These are phyloP conservation scores for Ciconia maguari DNA, from an alignment of 2,113 vertebrate species.

Conservation along the genomic window DNA sequence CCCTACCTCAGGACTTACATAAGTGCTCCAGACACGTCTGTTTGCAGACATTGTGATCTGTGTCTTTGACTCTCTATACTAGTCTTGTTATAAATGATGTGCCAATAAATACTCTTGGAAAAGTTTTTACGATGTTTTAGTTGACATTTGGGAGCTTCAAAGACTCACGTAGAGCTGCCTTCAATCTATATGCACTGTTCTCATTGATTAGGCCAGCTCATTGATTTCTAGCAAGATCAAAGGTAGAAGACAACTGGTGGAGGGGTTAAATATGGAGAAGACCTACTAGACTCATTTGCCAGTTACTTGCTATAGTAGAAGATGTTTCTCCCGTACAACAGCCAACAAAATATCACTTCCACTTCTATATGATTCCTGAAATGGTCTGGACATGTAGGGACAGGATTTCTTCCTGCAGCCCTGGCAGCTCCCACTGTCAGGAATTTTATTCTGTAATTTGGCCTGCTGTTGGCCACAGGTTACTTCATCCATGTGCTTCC, in stretches of 20 bases:
- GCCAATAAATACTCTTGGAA: slow-evolving; percentile 61
- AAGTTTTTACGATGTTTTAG: slow-evolving; percentile 48
- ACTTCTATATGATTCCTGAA: neutral
- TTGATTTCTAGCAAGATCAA: slow-evolving; percentile 51
- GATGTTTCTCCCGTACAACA: neutral
- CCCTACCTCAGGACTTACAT: neutral
- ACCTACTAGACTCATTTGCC: neutral
- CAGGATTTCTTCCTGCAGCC: neutral
- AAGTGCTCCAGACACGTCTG: neutral
- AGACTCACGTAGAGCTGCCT: slow-evolving; percentile 36
- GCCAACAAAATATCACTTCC: neutral
- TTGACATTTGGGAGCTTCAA: slow-evolving; percentile 59
- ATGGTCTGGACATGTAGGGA: neutral
- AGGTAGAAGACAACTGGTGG: neutral
- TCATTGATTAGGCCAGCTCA: slow-evolving; percentile 53
- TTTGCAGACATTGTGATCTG: slow-evolving; percentile 36
- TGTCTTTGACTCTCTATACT: slow-evolving; percentile 12
- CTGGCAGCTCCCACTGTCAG: neutral
- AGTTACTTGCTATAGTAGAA: neutral
- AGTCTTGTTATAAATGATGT: neutral
- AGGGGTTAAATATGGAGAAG: slow-evolving; percentile 29
- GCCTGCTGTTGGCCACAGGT: neutral
- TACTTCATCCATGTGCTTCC: neutral
- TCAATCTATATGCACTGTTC: slow-evolving; percentile 44
- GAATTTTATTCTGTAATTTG: neutral